These are phyloP conservation scores for Rattus rattus DNA, from an alignment of 2,113 vertebrate genomes.

Conservation along the genomic window DNA sequence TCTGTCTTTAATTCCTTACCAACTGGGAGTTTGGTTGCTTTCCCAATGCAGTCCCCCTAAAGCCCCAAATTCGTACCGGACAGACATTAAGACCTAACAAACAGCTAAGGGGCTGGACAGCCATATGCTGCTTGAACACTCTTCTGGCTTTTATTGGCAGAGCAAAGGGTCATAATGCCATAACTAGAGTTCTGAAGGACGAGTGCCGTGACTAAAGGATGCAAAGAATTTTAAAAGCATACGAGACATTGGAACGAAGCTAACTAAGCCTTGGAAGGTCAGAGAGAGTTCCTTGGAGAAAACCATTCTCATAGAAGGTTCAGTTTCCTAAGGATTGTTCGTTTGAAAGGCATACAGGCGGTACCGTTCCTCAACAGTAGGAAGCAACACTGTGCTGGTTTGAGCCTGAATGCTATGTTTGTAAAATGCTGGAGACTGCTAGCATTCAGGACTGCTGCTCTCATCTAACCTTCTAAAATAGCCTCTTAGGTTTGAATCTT, in stretches of 20 bases:
- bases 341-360: background rate
- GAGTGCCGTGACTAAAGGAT: background rate
- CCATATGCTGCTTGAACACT: background rate
- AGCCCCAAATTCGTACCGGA: background rate
- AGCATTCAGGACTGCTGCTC: background rate
- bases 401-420: background rate
- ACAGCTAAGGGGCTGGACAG: background rate
- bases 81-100: background rate
- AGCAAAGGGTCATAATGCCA: background rate
- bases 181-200: background rate
- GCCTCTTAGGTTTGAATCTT: background rate
- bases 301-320: background rate
- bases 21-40: background rate
- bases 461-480: background rate
- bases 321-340: background rate
- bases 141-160: slow-evolving; percentile 3
- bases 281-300: background rate
- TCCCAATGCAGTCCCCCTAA: background rate
- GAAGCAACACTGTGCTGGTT: background rate
- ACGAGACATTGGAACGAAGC: background rate
- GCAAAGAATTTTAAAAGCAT: background rate
- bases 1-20: background rate
- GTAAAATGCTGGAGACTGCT: background rate
- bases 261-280: background rate
- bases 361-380: background rate